Conservation (phyloP, 1,140 invertebrate species). For the Drosophila simulans region DNA sequence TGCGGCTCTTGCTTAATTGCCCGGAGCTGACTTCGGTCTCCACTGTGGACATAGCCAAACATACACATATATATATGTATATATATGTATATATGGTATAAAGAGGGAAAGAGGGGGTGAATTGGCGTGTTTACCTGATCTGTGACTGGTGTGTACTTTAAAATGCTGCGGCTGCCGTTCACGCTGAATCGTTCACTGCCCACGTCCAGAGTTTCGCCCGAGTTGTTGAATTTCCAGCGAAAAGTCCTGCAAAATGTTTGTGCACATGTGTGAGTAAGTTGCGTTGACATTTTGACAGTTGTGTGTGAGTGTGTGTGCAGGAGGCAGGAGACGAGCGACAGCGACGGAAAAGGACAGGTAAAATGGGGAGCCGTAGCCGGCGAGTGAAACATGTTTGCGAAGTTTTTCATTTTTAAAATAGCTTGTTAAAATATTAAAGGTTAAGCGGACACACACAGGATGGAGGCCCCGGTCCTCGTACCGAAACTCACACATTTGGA, state of each 20-base stretch:
- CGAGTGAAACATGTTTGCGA: conserved; percentile 69
- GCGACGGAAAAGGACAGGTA: conserved; percentile 16
- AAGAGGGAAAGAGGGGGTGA: conserved; percentile 1
- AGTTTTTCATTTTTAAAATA: conserved; percentile 82
- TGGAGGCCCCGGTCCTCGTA: conserved; percentile 9
- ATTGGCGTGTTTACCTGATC: conserved; percentile 85
- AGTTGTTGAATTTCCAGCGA: conserved; percentile 96
- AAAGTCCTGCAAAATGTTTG: conserved; percentile 86
- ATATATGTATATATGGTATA: neutral
- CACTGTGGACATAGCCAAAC: conserved; percentile 20
- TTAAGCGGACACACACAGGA: conserved; percentile 47
- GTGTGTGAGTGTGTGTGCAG: conserved; percentile 47
- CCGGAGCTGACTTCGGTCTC: conserved; percentile 33
- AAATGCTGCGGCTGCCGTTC: conserved; percentile 88
- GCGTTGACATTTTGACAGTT: conserved; percentile 78
- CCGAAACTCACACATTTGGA: conserved; percentile 15
- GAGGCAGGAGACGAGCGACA: conserved; percentile 43
- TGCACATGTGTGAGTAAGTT: conserved; percentile 55
- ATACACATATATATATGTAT: conserved; percentile 5
- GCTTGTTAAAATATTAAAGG: conserved; percentile 82
- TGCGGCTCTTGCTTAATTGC: conserved; percentile 65
- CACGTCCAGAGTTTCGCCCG: conserved; percentile 92
- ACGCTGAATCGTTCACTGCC: conserved; percentile 89
- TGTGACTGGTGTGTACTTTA: conserved; percentile 89
- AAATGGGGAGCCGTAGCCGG: neutral